These are phyloP conservation scores for Manis pentadactyla DNA, from an alignment of 2,797 vertebrate species.

Conservation along the genomic window DNA sequence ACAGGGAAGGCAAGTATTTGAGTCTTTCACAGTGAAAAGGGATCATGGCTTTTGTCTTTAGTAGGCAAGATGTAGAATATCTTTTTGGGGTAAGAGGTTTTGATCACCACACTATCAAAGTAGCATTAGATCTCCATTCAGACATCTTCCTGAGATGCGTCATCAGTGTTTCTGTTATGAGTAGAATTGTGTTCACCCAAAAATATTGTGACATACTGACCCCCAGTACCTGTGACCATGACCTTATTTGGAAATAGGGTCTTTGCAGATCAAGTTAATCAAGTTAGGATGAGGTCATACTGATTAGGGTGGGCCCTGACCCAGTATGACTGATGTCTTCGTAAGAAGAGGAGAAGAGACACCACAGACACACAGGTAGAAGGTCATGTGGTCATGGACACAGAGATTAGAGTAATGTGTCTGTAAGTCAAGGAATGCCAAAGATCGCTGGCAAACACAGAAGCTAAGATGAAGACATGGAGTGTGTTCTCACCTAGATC, in stretches of 20 bases:
- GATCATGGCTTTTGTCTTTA: constrained; percentile 5
- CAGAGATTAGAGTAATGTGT: background rate
- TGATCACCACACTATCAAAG: background rate
- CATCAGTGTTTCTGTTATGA: background rate
- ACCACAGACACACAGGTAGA: background rate
- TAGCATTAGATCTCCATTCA: background rate
- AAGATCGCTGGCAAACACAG: background rate
- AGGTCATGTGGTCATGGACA: background rate
- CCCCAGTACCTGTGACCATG: background rate
- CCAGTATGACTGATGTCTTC: background rate
- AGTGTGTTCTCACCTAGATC: background rate
- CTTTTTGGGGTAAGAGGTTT: background rate
- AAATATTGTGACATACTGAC: background rate
- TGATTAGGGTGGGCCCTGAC: background rate
- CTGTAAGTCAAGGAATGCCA: background rate
- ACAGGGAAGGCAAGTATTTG: background rate
- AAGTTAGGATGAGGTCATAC: background rate
- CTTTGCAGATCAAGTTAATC: background rate
- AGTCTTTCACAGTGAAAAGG: background rate
- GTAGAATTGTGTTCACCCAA: background rate
- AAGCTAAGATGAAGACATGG: background rate
- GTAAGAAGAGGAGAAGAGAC: background rate
- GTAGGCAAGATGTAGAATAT: background rate
- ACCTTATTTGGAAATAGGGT: background rate
- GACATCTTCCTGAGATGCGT: background rate